These are phyloP conservation scores for Pilophorus perplexus DNA, from an alignment of 2,888 invertebrate species.

Conservation along the genomic window DNA sequence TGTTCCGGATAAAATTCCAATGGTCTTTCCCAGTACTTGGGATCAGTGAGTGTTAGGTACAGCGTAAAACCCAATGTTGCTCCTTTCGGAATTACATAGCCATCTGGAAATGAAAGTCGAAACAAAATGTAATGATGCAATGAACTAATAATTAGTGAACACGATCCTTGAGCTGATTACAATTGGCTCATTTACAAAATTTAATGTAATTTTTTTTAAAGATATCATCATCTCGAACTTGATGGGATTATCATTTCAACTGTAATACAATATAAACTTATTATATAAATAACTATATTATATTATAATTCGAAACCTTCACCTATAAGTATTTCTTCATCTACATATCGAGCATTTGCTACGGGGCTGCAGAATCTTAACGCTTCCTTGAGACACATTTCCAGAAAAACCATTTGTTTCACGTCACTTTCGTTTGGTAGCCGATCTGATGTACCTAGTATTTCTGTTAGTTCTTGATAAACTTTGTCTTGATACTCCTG, in stretches of 20 bases:
- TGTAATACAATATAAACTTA: no score
- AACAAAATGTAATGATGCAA: no score
- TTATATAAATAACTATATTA: no score
- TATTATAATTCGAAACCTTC: no score
- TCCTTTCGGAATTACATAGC: slow-evolving; percentile 48
- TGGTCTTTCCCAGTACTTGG: slow-evolving; percentile 53
- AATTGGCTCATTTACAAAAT: no score
- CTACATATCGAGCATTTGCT: not conserved
- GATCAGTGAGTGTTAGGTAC: slow-evolving; percentile 51
- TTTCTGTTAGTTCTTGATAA: not conserved
- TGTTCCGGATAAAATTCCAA: slow-evolving; percentile 52
- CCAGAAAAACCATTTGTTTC: slow-evolving; percentile 20
- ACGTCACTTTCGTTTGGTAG: slow-evolving; percentile 11
- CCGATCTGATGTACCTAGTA: slow-evolving; percentile 15
- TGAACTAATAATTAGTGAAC: no score
- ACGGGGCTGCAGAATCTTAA: slow-evolving; percentile 17
- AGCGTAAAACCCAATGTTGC: slow-evolving; percentile 46
- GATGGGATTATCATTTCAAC: no score
- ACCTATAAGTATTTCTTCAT: slow-evolving; percentile 25
- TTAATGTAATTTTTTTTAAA: no score
- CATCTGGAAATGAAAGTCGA: slow-evolving; percentile 24
- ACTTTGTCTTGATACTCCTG: slow-evolving; percentile 21
- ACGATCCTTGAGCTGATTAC: no score
- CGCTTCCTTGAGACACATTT: slow-evolving; percentile 28
- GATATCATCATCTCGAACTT: no score